phyloP scores from a whole-genome alignment of 2,113 vertebrate species.

The Caracal caracal region DNA sequence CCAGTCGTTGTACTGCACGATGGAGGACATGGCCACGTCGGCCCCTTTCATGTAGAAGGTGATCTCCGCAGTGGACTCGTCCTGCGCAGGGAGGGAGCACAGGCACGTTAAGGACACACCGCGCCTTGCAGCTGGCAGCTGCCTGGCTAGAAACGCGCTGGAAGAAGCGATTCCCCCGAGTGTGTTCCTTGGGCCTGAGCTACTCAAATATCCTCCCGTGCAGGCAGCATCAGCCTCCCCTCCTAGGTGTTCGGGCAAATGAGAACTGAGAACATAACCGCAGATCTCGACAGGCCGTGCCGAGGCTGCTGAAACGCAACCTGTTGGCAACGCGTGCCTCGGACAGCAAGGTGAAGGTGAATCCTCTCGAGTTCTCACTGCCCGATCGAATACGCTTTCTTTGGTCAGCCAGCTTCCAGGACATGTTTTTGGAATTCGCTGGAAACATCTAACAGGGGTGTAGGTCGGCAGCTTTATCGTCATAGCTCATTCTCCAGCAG shows the following conservation, averaged over 20 bases:
- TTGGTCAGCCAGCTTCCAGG: not conserved
- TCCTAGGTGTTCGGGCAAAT: fast-evolving
- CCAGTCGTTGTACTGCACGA: conserved; percentile 99
- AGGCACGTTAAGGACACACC: fast-evolving
- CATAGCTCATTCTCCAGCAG: not conserved
- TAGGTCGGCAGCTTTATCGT: not conserved
- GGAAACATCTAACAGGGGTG: not conserved
- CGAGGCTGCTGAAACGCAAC: not conserved
- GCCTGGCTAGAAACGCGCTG: not conserved
- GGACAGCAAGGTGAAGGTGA: too few relatives aligned
- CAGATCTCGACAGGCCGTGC: fast-evolving
- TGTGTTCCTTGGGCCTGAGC: not conserved
- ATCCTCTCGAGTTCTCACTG: not conserved
- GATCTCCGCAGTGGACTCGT: conserved; percentile 95
- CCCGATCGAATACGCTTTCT: not conserved
- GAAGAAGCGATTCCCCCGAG: not conserved
- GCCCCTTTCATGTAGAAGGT: conserved; percentile 99
- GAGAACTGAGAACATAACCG: not conserved
- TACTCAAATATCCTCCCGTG: fast-evolving
- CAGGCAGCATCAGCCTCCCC: not conserved
- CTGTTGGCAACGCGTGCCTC: not conserved
- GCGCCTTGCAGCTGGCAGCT: not conserved
- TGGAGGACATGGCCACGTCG: conserved; percentile 96
- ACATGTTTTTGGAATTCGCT: not conserved
- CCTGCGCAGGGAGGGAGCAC: conserved; percentile 82